A percentile compares a stretch with the other conserved stretches of the same genome.
phyloP scores from a whole-genome alignment of 2,888 invertebrate genomes.

The Drosophila trichaetosa region DNA sequence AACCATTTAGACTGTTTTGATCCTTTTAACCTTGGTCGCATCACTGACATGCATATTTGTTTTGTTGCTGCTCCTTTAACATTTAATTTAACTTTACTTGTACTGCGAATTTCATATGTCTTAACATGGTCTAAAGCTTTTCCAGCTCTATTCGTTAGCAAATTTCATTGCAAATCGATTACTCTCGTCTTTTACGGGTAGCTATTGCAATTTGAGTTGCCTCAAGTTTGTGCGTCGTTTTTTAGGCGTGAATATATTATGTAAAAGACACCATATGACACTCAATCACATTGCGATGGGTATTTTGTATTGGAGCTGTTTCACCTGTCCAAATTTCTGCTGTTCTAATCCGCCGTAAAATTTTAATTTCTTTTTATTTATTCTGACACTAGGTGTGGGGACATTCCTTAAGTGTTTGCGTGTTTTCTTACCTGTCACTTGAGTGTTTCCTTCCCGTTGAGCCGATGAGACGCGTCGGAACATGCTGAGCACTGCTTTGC shows the following conservation, averaged over 20 bases:
- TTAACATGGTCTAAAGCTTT: background rate
- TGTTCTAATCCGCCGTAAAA: conserved; percentile 7
- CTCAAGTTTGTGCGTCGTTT: conserved; percentile 15
- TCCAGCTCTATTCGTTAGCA: conserved; percentile 6
- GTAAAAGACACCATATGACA: background rate
- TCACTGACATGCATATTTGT: conserved; percentile 9
- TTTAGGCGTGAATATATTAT: background rate
- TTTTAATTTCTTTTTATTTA: conserved; percentile 20
- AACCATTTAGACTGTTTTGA: conserved; percentile 35
- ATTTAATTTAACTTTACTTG: conserved; percentile 55
- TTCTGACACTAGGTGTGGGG: background rate
- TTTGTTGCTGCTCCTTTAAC: conserved; percentile 9
- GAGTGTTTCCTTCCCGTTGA: conserved; percentile 83
- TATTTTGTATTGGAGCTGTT: background rate
- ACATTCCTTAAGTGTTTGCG: conserved; percentile 17
- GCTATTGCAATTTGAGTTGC: background rate
- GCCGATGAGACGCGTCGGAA: conserved; percentile 81
- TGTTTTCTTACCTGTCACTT: conserved; percentile 84
- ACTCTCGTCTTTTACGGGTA: background rate
- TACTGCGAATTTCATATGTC: conserved; percentile 18
- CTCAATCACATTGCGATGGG: background rate
- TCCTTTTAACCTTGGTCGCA: conserved; percentile 34
- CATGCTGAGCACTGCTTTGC: conserved; percentile 84
- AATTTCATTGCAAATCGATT: conserved; percentile 19
- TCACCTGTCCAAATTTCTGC: background rate